These are phyloP conservation scores for Luperina testacea DNA, from an alignment of 2,888 invertebrate species.

Conservation along the genomic window DNA sequence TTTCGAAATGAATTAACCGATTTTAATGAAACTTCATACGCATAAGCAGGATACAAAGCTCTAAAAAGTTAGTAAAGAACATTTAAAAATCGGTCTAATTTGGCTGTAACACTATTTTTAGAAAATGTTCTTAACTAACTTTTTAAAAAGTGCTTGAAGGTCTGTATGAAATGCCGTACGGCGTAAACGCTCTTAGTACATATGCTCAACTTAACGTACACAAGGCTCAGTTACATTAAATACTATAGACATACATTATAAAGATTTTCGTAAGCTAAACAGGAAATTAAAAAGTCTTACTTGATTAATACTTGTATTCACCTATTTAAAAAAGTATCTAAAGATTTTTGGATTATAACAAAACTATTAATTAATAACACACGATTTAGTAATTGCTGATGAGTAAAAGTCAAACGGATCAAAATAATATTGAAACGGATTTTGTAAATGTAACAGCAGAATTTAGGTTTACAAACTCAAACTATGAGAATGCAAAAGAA, in stretches of 20 bases:
- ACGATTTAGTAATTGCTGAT: neutral
- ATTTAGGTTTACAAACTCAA: neutral
- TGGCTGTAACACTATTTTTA: too few relatives aligned
- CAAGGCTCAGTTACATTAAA: neutral
- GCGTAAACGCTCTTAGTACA: too few relatives aligned
- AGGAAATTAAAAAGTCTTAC: conserved; percentile 27
- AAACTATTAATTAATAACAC: neutral
- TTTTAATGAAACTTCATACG: too few relatives aligned
- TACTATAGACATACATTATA: neutral
- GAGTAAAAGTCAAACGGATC: neutral
- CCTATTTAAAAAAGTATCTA: neutral
- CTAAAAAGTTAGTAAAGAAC: too few relatives aligned
- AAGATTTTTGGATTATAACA: neutral
- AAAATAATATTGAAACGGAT: neutral
- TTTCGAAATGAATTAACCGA: too few relatives aligned
- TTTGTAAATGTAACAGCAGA: neutral
- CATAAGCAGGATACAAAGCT: too few relatives aligned
- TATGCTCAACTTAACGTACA: neutral
- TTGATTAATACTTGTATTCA: conserved; percentile 21
- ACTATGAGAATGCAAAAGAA: neutral
- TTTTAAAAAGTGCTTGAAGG: too few relatives aligned
- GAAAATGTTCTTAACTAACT: too few relatives aligned
- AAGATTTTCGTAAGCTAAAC: neutral
- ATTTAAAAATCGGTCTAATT: too few relatives aligned
- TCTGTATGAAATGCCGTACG: too few relatives aligned